A percentile compares a stretch with the other conserved stretches of the same genome.
Evolutionary conservation across 2,888 invertebrate species (phyloP).

Genomic region (Rotaria socialis): DNA sequence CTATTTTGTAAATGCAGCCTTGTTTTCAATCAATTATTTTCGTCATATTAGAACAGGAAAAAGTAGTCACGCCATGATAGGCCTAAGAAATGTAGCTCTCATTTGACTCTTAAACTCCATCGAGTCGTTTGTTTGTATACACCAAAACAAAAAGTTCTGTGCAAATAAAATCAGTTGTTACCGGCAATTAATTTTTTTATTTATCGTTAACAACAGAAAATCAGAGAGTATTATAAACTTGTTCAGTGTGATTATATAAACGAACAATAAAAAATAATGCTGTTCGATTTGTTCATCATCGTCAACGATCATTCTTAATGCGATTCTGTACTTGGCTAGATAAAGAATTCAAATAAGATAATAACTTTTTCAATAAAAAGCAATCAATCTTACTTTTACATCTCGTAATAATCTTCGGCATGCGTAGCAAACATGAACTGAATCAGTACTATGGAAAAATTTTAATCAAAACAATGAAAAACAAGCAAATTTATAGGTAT

Average conservation of each 20-base stretch:
- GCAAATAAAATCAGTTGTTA: neutral
- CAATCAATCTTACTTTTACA: neutral
- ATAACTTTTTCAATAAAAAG: too few relatives aligned
- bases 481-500: neutral
- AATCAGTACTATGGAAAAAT: neutral
- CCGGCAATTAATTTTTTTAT: neutral
- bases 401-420: slow-evolving; percentile 3
- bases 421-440: neutral
- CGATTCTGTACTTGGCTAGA: too few relatives aligned
- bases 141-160: too few relatives aligned
- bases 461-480: neutral
- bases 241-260: neutral
- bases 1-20: too few relatives aligned
- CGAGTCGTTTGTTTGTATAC: too few relatives aligned
- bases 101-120: too few relatives aligned
- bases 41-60: too few relatives aligned
- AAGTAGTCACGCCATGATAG: too few relatives aligned
- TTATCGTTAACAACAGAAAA: neutral
- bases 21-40: too few relatives aligned
- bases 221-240: neutral
- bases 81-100: too few relatives aligned
- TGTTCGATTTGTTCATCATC: neutral
- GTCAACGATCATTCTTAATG: too few relatives aligned
- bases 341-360: too few relatives aligned
- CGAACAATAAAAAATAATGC: neutral